These are phyloP conservation scores for Phainopepla nitens DNA, from an alignment of 2,113 vertebrate species.

Conservation along the genomic window DNA sequence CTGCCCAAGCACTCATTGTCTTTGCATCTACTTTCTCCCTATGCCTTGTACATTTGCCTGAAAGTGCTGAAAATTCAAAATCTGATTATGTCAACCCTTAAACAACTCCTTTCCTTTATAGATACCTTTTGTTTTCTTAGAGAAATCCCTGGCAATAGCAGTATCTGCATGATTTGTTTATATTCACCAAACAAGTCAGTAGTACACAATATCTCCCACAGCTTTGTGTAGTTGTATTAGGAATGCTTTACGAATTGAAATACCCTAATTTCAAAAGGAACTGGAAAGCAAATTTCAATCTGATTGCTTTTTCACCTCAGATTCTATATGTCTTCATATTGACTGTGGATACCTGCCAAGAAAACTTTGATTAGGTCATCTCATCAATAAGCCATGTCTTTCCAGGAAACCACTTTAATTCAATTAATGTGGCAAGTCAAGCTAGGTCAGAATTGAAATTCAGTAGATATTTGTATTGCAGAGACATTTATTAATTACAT, in stretches of 20 bases:
- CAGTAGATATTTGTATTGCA: slow-evolving; percentile 31
- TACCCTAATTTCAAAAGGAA: not conserved
- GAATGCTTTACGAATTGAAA: not conserved
- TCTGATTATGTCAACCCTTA: not conserved
- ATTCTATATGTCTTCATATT: not conserved
- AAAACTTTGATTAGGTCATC: slow-evolving; percentile 17
- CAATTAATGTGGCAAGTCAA: slow-evolving; percentile 53
- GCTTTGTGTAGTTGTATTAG: not conserved
- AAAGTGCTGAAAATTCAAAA: not conserved
- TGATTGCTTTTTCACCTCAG: not conserved
- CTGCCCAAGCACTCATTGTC: not conserved
- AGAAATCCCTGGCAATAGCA: not conserved
- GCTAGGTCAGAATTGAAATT: slow-evolving; percentile 47
- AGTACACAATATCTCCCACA: not conserved
- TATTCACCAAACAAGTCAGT: not conserved
- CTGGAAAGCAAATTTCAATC: not conserved
- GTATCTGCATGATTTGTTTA: not conserved
- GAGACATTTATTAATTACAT: slow-evolving; percentile 42
- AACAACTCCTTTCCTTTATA: not conserved
- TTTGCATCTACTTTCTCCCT: not conserved
- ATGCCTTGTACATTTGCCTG: not conserved
- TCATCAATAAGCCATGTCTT: slow-evolving; percentile 48
- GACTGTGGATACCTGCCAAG: slow-evolving; percentile 18
- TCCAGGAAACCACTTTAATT: slow-evolving; percentile 64
- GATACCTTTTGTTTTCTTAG: not conserved